These are phyloP conservation scores for Acanthoscelides obtectus DNA, from an alignment of 2,888 invertebrate genomes.

Conservation along the genomic window DNA sequence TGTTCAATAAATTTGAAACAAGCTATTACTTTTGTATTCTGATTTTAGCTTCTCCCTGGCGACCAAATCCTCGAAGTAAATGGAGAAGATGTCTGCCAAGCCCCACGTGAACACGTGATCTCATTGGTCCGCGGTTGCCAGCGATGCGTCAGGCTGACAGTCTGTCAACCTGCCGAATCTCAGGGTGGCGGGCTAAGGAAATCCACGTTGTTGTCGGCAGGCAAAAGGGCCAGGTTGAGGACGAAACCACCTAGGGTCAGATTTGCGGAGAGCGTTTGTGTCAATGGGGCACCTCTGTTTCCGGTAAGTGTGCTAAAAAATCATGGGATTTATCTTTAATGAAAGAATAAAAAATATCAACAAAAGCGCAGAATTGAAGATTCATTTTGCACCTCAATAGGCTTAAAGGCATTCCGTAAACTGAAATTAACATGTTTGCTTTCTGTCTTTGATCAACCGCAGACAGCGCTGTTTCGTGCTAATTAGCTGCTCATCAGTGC, in stretches of 20 bases:
- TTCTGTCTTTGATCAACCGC: too few relatives aligned
- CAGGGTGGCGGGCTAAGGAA: constrained; percentile 53
- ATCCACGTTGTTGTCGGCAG: constrained; percentile 81
- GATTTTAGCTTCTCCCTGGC: constrained; percentile 69
- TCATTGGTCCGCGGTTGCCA: constrained; percentile 79
- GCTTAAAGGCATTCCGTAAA: too few relatives aligned
- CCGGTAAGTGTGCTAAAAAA: constrained; percentile 54
- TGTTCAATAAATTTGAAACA: too few relatives aligned
- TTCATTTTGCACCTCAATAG: too few relatives aligned
- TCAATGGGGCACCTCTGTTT: constrained; percentile 78
- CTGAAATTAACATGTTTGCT: too few relatives aligned
- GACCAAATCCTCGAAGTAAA: constrained; percentile 89
- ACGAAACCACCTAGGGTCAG: constrained; percentile 79
- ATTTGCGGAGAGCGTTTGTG: constrained; percentile 84
- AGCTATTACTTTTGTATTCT: constrained; percentile 1
- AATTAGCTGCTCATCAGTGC: too few relatives aligned
- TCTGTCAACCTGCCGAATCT: constrained; percentile 72
- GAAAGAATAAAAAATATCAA: too few relatives aligned
- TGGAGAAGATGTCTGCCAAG: constrained; percentile 81
- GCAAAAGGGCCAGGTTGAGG: constrained; percentile 77
- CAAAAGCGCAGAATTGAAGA: too few relatives aligned
- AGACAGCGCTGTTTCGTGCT: too few relatives aligned
- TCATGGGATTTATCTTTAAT: background rate
- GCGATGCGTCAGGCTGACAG: constrained; percentile 68
- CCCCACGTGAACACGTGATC: constrained; percentile 85